These are phyloP conservation scores for Corythornis vintsioides DNA, from an alignment of 2,113 vertebrate genomes.

Conservation along the genomic window DNA sequence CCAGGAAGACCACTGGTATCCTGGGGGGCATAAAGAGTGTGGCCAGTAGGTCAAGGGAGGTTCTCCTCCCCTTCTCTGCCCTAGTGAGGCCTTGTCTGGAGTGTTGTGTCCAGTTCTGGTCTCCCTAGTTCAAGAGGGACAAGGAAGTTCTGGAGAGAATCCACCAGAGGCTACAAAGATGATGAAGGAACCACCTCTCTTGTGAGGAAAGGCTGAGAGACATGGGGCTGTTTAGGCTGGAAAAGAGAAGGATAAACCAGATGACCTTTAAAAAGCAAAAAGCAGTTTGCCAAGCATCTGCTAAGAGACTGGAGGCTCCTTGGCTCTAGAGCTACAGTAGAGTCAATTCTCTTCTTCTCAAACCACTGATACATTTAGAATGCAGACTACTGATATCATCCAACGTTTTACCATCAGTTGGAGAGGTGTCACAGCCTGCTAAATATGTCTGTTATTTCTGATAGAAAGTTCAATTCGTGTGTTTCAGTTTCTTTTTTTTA, in stretches of 20 bases:
- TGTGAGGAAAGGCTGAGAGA: too few species aligned
- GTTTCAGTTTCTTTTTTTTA: neutral
- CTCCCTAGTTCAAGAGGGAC: too few species aligned
- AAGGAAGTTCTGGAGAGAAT: too few species aligned
- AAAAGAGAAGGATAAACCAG: neutral
- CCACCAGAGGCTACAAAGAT: too few species aligned
- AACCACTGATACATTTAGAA: constrained; percentile 2
- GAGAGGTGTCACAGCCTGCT: neutral
- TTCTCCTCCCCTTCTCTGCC: too few species aligned
- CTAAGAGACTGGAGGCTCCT: neutral
- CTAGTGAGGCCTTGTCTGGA: too few species aligned
- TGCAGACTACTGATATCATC: neutral
- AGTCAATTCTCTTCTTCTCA: constrained; percentile 38
- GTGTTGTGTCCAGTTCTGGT: too few species aligned
- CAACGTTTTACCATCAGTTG: neutral
- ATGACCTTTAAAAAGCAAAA: constrained; percentile 37
- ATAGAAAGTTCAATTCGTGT: neutral
- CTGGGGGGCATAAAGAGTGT: too few species aligned
- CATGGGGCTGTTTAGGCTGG: too few species aligned
- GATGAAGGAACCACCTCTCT: too few species aligned
- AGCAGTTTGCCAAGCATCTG: neutral
- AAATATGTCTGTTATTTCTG: neutral
- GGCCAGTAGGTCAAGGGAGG: too few species aligned
- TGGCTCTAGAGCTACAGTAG: neutral
- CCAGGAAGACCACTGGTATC: too few species aligned